phyloP scores from a whole-genome alignment of 2,888 invertebrate species.

The Tetrapedia diversipes region DNA sequence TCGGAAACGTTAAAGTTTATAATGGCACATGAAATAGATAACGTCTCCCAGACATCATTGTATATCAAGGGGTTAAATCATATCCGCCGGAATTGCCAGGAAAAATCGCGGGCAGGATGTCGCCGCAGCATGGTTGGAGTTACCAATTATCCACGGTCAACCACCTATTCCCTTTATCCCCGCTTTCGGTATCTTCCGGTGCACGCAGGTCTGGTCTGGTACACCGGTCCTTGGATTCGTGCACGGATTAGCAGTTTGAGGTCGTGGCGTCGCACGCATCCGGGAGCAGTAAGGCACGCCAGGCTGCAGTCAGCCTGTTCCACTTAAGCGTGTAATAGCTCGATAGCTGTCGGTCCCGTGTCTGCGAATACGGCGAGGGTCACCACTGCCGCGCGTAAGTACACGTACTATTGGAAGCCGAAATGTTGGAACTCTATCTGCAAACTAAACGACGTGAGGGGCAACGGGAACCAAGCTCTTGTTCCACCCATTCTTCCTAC shows the following conservation, averaged over 20 bases:
- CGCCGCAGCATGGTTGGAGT: conserved; percentile 6
- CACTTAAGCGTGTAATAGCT: conserved; percentile 81
- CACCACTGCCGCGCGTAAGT: too few relatives aligned
- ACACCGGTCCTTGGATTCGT: conserved; percentile 56
- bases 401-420: too few relatives aligned
- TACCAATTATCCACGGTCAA: conserved; percentile 56
- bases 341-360: conserved; percentile 74
- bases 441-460: too few relatives aligned
- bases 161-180: conserved; percentile 52
- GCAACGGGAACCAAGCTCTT: too few relatives aligned
- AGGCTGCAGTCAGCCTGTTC: conserved; percentile 73
- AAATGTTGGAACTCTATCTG: too few relatives aligned
- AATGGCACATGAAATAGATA: too few relatives aligned
- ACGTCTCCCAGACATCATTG: too few relatives aligned
- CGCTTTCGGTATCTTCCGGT: conserved; percentile 28
- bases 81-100: neutral
- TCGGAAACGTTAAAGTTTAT: too few relatives aligned
- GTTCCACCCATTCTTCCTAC: too few relatives aligned
- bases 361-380: conserved; percentile 64
- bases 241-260: conserved; percentile 69
- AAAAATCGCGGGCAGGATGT: conserved; percentile 7
- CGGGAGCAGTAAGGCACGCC: conserved; percentile 68
- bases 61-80: neutral
- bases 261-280: conserved; percentile 64
- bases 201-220: conserved; percentile 18